Base-by-base conservation (phyloP, 2,797 vertebrate genomes). In the Pseudochirops corinnae region DNA sequence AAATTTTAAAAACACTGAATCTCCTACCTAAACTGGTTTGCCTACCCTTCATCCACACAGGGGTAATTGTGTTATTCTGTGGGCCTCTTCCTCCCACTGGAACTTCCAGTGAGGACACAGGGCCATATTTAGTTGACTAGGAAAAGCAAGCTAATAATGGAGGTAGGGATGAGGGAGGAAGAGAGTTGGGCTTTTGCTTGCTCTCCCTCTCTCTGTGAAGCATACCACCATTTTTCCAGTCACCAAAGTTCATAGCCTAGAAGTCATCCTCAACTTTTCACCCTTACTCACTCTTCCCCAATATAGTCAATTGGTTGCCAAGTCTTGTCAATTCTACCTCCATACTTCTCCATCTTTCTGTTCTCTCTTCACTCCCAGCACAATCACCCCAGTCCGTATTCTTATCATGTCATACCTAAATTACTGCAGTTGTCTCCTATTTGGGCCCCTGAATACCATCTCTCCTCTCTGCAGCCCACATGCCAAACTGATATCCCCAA, bases 21-120 rank as follows among this genome's bases (percentile, higher is more conserved):
- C 94, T 96, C 95, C 92, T 94, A 91, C 97, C 53, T 60, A 52
- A 56, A 55, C 39, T 93, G 50, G 50, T 18, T 93, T 95, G 39
- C 39, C 92, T 93, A 55, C 90, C 58, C 39, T 33, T 95, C 56
- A 55, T 74, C 7, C 90, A 93, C 13, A 82, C 7, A 46, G 46
- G 3, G 2, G 21, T 46, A 82, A 26, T 46, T 46, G n/a, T 46
- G 21, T 26, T 46, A 82, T 82, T 82, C 74, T 31, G 18, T 82
- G 21, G 74, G 6, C 1, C 18, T 74, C 60, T 62, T 62, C 4
- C 31, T 46, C 46, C 46, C 29, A 62, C 60, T 21, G n/a, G 16
- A 82, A 46, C n/a, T 82, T 46, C 39, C 9, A 46, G 39, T 4
- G 9, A 82, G 39, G 21, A 82, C 39, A 26, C 24, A 26, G 74